These are phyloP conservation scores for Pseudomyrmex concolor DNA, from an alignment of 1,140 invertebrate genomes.

Conservation along the genomic window DNA sequence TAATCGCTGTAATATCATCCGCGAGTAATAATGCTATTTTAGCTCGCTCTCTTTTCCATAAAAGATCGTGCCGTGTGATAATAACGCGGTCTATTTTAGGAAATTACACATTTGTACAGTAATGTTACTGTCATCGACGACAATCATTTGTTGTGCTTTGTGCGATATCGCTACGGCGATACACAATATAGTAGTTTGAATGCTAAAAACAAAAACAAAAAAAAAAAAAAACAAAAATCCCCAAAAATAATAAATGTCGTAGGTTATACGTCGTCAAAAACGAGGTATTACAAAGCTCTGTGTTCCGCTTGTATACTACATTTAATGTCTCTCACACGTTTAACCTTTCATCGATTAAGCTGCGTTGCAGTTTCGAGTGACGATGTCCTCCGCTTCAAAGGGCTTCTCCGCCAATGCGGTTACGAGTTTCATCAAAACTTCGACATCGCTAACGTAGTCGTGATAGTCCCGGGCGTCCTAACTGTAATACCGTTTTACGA, in stretches of 20 bases:
- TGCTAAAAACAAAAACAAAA: not conserved
- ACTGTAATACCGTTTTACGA: constrained; percentile 45
- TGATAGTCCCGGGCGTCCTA: not conserved
- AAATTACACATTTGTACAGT: constrained; percentile 45
- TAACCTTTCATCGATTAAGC: constrained; percentile 66
- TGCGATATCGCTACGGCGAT: not conserved
- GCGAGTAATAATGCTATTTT: not conserved
- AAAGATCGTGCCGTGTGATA: constrained; percentile 10
- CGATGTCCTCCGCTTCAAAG: constrained; percentile 38
- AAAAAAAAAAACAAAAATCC: no score
- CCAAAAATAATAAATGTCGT: not conserved
- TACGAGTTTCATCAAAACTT: constrained; percentile 69
- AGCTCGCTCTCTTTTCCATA: not conserved
- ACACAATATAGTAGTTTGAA: constrained; percentile 10
- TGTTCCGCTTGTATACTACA: constrained; percentile 46
- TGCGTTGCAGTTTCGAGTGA: constrained; percentile 9
- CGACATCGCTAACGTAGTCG: not conserved
- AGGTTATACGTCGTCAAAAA: constrained; percentile 11
- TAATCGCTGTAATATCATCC: not conserved
- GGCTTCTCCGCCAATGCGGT: constrained; percentile 51
- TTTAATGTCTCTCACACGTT: constrained; percentile 57
- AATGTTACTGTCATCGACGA: constrained; percentile 38
- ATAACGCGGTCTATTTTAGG: constrained; percentile 15
- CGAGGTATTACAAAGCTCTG: constrained; percentile 31
- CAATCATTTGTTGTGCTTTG: constrained; percentile 3